Evolutionary conservation across 92 coral and sea anemone genomes (phyloP), one percentile per base, ranked within the genome.

Genomic region (Zoanthus gigantus): DNA sequence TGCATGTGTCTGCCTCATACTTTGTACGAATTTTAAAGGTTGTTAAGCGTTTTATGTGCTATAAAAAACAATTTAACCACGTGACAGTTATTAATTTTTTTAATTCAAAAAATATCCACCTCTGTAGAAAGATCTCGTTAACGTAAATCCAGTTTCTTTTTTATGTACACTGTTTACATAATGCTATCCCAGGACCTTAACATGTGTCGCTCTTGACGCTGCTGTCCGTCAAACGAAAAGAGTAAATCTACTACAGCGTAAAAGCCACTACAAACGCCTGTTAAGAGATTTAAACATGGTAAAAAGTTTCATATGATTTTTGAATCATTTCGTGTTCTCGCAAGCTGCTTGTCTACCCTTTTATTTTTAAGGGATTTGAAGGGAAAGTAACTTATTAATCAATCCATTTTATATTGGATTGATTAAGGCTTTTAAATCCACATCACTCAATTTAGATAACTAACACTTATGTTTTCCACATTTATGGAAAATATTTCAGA

Each of bases 71-170:
- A 7, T 7, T 50, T 7, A 50, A 50, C 56, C 56, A 50, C 56
- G n/a, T 1, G 28, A 14, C 12, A 28, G 67, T 50, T 53, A 48
- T 80, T 80, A 29, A n/a, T 80, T n/a, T 65, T 17, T 3, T 81
- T 81, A 81, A 81, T 81, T 57, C 85, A 81, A 81, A 77, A 50
- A 81, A 81, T 48, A 46, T 67, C 74, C 71, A 11, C 32, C 46
- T 71, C 47, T 46, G 74, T 81, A 65, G 85, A 81, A 80, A 80
- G 84, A 37, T 42, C 60, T 42, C 73, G 44, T 13, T 34, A 45
- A 34, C 14, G 11, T 79, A 60, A 66, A 12, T 65, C 74, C 29
- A 47, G 47, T 67, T 46, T 71, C 34, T 60, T 46, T 37, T 44
- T 67, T 37, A 81, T 69, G 74, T 69, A 69, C 74, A 69, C 74